Evolutionary conservation across 2,888 invertebrate species (phyloP).

Genomic region (Rhorus exstirpatorius): DNA sequence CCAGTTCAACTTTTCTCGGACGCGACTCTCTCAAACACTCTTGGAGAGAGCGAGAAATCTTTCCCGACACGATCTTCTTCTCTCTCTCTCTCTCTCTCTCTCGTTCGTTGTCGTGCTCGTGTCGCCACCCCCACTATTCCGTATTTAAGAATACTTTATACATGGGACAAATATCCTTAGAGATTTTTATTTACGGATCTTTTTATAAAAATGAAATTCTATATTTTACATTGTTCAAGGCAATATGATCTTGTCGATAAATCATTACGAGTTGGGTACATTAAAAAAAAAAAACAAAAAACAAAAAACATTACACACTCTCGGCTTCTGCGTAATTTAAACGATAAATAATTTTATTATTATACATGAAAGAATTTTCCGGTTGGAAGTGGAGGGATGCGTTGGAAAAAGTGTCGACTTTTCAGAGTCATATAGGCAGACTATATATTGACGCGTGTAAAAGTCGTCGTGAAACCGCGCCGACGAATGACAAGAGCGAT

Average conservation of each 20-base stretch:
- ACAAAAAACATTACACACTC: neutral
- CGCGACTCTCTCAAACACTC: slow-evolving; percentile 59
- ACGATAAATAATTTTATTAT: too few species aligned
- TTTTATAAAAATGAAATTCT: too few species aligned
- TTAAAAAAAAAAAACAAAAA: neutral
- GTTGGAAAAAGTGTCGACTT: slow-evolving; percentile 7
- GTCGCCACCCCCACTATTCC: slow-evolving; percentile 53
- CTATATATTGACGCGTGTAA: too few species aligned
- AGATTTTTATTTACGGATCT: slow-evolving; percentile 23
- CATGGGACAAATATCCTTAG: slow-evolving; percentile 22
- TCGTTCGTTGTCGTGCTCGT: slow-evolving; percentile 37
- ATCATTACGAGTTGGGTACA: neutral
- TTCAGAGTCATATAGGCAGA: neutral
- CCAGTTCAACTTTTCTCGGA: slow-evolving; percentile 82
- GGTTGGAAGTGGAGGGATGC: slow-evolving; percentile 52
- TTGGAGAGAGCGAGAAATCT: slow-evolving; percentile 28
- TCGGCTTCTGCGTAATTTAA: too few species aligned
- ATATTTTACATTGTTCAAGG: too few species aligned
- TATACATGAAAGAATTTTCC: slow-evolving; percentile 22
- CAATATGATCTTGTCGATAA: too few species aligned
- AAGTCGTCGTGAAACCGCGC: too few species aligned
- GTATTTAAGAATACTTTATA: slow-evolving; percentile 34
- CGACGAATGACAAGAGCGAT: too few species aligned
- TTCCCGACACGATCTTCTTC: slow-evolving; percentile 54
- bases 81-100: slow-evolving; percentile 44